Evolutionary conservation across 2,113 vertebrate genomes (phyloP).

Genomic region (Brachypteracias leptosomus): DNA sequence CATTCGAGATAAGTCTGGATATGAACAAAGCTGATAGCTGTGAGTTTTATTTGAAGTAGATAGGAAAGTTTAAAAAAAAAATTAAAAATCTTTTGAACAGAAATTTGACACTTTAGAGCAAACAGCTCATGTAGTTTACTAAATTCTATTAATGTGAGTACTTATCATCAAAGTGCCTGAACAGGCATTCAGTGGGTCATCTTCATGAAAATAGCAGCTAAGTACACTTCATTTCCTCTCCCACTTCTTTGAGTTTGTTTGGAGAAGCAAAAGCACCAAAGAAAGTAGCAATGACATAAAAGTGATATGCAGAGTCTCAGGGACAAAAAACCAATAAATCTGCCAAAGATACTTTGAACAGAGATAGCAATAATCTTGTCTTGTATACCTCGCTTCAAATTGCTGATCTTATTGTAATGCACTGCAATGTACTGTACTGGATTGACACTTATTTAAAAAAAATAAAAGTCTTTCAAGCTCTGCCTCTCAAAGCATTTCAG

Average conservation of each 20-base stretch:
- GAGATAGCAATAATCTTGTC: slow-evolving; percentile 55
- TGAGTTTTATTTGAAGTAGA: slow-evolving; percentile 25
- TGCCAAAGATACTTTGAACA: slow-evolving; percentile 37
- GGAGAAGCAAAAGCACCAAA: slow-evolving; percentile 28
- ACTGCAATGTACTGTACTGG: slow-evolving; percentile 8
- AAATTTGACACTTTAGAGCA: slow-evolving; percentile 14
- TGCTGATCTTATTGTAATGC: slow-evolving; percentile 63
- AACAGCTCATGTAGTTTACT: slow-evolving; percentile 33
- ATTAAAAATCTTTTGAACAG: not conserved
- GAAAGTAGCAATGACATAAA: not conserved
- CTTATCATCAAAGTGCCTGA: not conserved
- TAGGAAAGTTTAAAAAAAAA: not conserved
- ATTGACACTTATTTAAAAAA: slow-evolving; percentile 31
- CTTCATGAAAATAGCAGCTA: slow-evolving; percentile 16
- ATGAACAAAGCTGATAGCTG: slow-evolving; percentile 4
- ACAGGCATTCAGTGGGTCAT: not conserved
- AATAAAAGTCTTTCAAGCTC: slow-evolving; percentile 28
- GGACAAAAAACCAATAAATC: slow-evolving; percentile 53
- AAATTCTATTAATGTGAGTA: slow-evolving; percentile 15
- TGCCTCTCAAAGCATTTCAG: slow-evolving; percentile 7
- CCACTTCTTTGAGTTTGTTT: not conserved
- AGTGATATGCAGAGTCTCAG: slow-evolving; percentile 43
- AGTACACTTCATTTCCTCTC: not conserved
- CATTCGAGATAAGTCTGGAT: not conserved
- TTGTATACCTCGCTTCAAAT: slow-evolving; percentile 44